Evolutionary conservation across 2,888 invertebrate genomes (phyloP), one percentile per base, ranked within the genome.

Genomic region (Drosophila mettleri): DNA sequence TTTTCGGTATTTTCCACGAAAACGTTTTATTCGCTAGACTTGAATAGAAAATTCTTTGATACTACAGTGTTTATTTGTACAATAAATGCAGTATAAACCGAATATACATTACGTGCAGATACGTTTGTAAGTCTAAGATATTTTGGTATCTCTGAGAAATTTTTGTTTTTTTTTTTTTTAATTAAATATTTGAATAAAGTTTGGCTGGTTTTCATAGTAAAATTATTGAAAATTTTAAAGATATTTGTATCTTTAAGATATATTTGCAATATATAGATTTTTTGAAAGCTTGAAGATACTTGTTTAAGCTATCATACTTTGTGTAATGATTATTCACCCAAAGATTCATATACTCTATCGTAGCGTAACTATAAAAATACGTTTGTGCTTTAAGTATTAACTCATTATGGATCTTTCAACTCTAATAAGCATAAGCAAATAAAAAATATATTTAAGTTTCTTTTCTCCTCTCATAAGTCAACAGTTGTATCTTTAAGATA

Each of bases 21-120:
- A 39, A 74, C 53, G 38, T 67, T 60, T 73, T 75, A 58, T 48
- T 39, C 45, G 38, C 46, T 12, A 33, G 36, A 38, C n/a, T 52
- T 48, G 33, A 43, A 39, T 39, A 10, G 20, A 49, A 16, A 66
- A 41, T 27, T 16, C 9, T 48, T 43, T 48, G 24, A 57, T 31
- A 41, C 4, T 9, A 18, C 7, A 27, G 12, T 18, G n/a, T 31
- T n/a, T 65, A 12, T 20, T 22, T 65, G 34, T 41, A 41, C 46
- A 14, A 12, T 9, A 31, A 36, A 38, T 38, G 12, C 16, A 20
- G 9, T 49, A n/a, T 16, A 10, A n/a, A 34, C n/a, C 10, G 34
- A 10, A 49, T n/a, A n/a, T n/a, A n/a, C n/a, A n/a, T 33, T 33
- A 31, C 16, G 1, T 22, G 14, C n/a, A 7, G 22, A 49, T n/a